These are phyloP conservation scores for Sialis fuliginosa DNA, from an alignment of 2,888 invertebrate genomes.

Conservation along the genomic window DNA sequence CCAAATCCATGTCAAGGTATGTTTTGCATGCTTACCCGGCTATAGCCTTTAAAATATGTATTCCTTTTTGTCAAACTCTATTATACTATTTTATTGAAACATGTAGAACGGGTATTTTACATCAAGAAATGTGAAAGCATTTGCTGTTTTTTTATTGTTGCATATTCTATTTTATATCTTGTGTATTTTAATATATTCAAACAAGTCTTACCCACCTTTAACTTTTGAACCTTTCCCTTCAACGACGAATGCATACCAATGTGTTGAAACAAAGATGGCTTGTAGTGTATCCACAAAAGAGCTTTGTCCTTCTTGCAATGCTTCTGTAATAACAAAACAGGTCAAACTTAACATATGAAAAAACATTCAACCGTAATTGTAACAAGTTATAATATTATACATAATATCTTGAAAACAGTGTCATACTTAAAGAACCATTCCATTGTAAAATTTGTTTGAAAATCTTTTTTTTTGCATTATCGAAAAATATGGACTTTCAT, in stretches of 20 bases:
- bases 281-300: constrained; percentile 67
- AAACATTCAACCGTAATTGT: not conserved
- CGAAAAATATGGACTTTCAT: no score
- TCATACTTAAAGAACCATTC: not conserved
- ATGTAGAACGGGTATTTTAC: no score
- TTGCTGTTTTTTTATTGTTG: no score
- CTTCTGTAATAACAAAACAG: constrained; percentile 38
- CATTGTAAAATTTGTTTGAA: no score
- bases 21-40: no score
- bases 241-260: constrained; percentile 89
- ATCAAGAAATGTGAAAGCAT: no score
- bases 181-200: not conserved
- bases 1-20: no score
- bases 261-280: constrained; percentile 87
- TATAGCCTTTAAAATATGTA: no score
- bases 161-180: no score
- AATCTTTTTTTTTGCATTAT: no score
- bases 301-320: constrained; percentile 62
- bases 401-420: not conserved
- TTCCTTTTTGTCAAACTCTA: no score
- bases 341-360: not conserved
- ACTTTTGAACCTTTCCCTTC: constrained; percentile 88
- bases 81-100: no score
- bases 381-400: not conserved
- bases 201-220: constrained; percentile 44